Base-by-base conservation (phyloP, 2,797 vertebrate genomes). In the Falco berigora region DNA sequence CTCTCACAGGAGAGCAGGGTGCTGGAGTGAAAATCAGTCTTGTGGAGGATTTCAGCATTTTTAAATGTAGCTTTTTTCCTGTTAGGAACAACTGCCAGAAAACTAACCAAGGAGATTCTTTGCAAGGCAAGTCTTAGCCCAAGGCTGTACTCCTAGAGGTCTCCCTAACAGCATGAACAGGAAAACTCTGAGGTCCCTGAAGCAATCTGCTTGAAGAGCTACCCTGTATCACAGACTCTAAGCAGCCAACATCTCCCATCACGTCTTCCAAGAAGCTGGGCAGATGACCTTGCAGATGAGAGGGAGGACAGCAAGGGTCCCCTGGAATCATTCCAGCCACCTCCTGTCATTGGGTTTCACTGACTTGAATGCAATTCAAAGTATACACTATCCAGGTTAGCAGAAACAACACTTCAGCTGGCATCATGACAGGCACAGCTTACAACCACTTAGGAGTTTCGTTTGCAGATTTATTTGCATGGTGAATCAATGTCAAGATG, bases 381-480 rank as follows among this genome's bases (percentile, higher is more conserved):
- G 44, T 61, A 62, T 22, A 62, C 3, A 22, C 17, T 36, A 52
- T 5, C 14, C 42, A 94, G 55, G 75, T 46, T 59, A 90, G 66
- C 36, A 82, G 62, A 63, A 93, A 73, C 5, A 67, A 24, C 40
- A 12, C 61, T 78, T 86, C 25, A 80, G 79, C 55, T 76, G 63
- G 59, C 52, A 71, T 85, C 50, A 46, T 21, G 77, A 89, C 53
- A 90, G 73, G n/a, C 62, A 78, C 44, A 77, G 34, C 19, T 61
- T 92, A 58, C 7, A 59, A 47, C 9, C 13, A 30, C 64, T 74
- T 90, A 75, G 61, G 61, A 94, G 32, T 82, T 81, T 94, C 16
- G 16, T 66, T 84, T 96, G 63, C 18, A 93, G 52, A 86, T 94
- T 96, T 96, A 80, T 82, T 92, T 78, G 30, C 62, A n/a, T 17